Percentiles rank a stretch among this genome's conserved stretches.
phyloP scores from a whole-genome alignment of 1,140 invertebrate genomes.

The Apis cerana region DNA sequence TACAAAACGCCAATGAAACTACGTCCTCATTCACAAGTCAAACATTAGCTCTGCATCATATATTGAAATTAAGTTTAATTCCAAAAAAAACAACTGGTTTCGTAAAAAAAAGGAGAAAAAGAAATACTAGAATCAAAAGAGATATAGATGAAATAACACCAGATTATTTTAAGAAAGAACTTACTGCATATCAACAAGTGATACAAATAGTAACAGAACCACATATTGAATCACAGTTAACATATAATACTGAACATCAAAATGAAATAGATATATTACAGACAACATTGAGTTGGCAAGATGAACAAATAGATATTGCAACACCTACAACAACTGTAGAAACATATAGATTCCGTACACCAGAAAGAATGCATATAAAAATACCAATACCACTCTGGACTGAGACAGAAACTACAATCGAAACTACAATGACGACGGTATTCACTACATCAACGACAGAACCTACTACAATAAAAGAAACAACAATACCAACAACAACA shows the following conservation, averaged over 20 bases:
- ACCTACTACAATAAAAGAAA: too few species aligned
- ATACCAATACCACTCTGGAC: too few species aligned
- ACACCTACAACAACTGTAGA: neutral
- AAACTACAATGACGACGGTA: neutral
- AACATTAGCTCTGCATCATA: neutral
- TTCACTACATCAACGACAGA: too few species aligned
- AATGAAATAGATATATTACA: slow-evolving; percentile 5
- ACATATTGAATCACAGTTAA: slow-evolving; percentile 21
- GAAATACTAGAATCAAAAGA: neutral
- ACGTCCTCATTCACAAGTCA: neutral
- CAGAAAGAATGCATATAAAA: too few species aligned
- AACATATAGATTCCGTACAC: too few species aligned
- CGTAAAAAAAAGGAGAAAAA: slow-evolving; percentile 26
- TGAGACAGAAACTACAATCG: neutral
- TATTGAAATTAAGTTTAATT: neutral
- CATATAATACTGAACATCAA: slow-evolving; percentile 20
- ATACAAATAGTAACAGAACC: neutral
- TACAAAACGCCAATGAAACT: neutral
- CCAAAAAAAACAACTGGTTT: neutral
- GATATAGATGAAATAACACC: fast-evolving
- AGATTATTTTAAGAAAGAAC: fast-evolving
- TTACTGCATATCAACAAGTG: neutral
- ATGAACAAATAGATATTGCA: neutral
- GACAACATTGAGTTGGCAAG: slow-evolving; percentile 20
- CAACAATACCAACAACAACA: too few species aligned